These are phyloP conservation scores for Cyclophora punctaria DNA, from an alignment of 2,888 invertebrate genomes.

Conservation along the genomic window DNA sequence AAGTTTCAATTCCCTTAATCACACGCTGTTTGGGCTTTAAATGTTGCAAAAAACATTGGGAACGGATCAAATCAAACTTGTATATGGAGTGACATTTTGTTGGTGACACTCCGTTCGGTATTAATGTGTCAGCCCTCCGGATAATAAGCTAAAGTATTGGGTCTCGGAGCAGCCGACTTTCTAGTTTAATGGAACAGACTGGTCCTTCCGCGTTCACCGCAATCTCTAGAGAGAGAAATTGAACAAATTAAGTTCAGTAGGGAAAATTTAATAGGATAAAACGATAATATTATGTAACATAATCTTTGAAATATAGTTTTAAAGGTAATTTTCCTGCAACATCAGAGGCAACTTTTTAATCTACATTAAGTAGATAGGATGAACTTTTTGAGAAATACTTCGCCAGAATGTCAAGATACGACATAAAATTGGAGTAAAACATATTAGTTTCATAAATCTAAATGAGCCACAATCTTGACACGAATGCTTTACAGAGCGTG, in stretches of 20 bases:
- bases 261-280: constrained; percentile 17
- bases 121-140: constrained; percentile 25
- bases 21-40: constrained; percentile 3
- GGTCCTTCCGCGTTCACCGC: constrained; percentile 20
- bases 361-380: no score
- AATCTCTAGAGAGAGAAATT: constrained; percentile 22
- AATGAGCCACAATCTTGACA: constrained; percentile 11
- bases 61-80: constrained; percentile 14
- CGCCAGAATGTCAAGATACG: no score
- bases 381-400: no score
- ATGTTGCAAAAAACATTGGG: constrained; percentile 10
- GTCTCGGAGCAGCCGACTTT: constrained; percentile 21
- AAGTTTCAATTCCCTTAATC: constrained; percentile 8
- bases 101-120: constrained; percentile 18
- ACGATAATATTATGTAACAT: constrained; percentile 5
- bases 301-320: background rate
- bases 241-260: constrained; percentile 18
- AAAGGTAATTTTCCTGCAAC: no score
- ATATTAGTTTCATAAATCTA: constrained; percentile 17
- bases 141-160: constrained; percentile 22
- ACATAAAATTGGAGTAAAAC: no score
- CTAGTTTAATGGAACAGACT: constrained; percentile 21
- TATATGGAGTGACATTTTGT: constrained; percentile 13
- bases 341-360: no score
- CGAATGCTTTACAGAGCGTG: constrained; percentile 21